Evolutionary conservation across 2,888 invertebrate species (phyloP).

Genomic region (Eupithecia exiguata): DNA sequence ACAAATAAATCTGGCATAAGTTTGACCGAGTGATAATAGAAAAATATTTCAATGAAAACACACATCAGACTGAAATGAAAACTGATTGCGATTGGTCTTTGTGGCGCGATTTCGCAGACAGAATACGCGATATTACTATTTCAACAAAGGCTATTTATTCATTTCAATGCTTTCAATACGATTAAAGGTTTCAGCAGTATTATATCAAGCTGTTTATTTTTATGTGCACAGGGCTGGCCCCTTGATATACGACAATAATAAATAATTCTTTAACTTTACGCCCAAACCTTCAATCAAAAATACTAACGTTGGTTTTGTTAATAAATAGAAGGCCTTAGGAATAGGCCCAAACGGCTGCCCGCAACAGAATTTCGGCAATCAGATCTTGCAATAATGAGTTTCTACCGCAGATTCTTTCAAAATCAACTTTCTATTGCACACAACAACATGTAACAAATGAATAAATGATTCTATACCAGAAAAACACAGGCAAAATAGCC

Average conservation of each 20-base stretch:
- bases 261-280: not conserved
- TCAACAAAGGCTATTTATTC: not conserved
- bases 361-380: not conserved
- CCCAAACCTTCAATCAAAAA: too few relatives aligned
- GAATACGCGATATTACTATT: not conserved
- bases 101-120: not conserved
- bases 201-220: not conserved
- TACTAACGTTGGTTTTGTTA: too few relatives aligned
- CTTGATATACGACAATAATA: not conserved
- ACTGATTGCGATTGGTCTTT: not conserved
- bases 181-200: not conserved
- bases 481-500: not conserved
- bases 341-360: too few relatives aligned
- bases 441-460: too few relatives aligned
- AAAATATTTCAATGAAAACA: conserved; percentile 5
- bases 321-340: too few relatives aligned
- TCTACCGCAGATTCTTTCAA: too few relatives aligned
- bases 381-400: not conserved
- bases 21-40: not conserved
- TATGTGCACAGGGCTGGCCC: not conserved
- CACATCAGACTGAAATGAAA: not conserved
- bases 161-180: not conserved
- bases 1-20: not conserved
- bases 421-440: too few relatives aligned
- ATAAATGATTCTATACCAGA: too few relatives aligned